Base-by-base conservation (phyloP, 2,888 invertebrate species). In the Heliconius hortense region DNA sequence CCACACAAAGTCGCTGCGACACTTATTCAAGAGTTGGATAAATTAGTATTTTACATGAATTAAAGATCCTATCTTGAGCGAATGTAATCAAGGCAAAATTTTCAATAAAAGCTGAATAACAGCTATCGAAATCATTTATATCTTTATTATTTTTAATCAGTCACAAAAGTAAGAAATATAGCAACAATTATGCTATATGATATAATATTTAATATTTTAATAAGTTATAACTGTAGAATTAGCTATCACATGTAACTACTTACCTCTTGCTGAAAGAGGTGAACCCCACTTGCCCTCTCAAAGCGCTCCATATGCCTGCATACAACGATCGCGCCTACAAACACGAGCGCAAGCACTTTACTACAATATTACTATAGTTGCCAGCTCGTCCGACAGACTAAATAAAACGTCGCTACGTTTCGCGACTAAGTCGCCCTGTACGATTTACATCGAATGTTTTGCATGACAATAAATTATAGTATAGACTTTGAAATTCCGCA, bases 1-100 rank as follows among this genome's bases (percentile, higher is more conserved):
- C 83, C 81, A 84, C 84, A 86, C 84, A 83, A 82, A 84, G 86
- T 82, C 73, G 35, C 53, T 70, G 63, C 71, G 72, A 78, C 66
- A 75, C 68, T 73, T 78, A 67, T 74, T 66, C 69, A 74, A 73
- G 35, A 43, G 39, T 73, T 74, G 68, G 68, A 74, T 72, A 74
- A 74, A 72, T 62, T 21, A 62, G 39, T 59, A 43, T 73, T 64
- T 70, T 60, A 15, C 48, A 43, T 69, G 15, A 72, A 66, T 71
- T 59, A 72, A 31, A 35, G 68, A 21, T 63, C 26, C 48, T 28
- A 56, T 56, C 28, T 35, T 24, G 26, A 64, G n/a, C 63, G n/a
- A 64, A 63, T 35, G 31, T 31, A n/a, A 35, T 35, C 63, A n/a
- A 64, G n/a, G n/a, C 63, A 21, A 31, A 8, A 63, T 8, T n/a